Evolutionary conservation across 1,140 invertebrate species (phyloP).

Genomic region (Mamestra configurata): DNA sequence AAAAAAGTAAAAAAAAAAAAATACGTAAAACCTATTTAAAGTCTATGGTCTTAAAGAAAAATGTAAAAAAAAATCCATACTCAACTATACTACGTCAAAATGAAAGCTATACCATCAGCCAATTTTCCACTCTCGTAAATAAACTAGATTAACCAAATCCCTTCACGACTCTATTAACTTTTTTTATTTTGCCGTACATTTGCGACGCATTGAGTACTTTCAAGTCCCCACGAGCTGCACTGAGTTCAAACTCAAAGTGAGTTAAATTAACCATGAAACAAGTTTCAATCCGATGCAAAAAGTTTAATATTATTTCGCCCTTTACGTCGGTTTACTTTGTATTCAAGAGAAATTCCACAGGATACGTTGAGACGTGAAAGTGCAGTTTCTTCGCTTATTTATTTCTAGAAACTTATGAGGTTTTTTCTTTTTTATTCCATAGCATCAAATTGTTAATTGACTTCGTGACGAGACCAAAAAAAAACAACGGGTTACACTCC

Average conservation of each 20-base stretch:
- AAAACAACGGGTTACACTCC: too few species aligned
- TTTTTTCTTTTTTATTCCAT: too few species aligned
- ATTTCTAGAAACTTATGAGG: not conserved
- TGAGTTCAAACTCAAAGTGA: not conserved
- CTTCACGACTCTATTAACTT: not conserved
- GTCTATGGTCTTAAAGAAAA: too few species aligned
- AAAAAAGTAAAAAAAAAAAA: too few species aligned
- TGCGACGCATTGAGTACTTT: not conserved
- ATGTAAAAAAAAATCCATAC: too few species aligned
- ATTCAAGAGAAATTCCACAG: not conserved
- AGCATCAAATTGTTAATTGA: too few species aligned
- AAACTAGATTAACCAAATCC: not conserved
- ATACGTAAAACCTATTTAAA: too few species aligned
- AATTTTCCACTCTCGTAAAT: not conserved
- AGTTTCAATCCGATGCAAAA: slow-evolving; percentile 7
- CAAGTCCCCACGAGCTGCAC: not conserved
- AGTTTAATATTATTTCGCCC: slow-evolving; percentile 6
- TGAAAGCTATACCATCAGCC: too few species aligned
- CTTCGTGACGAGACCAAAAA: too few species aligned
- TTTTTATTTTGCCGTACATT: slow-evolving; percentile 10
- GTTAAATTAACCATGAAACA: slow-evolving; percentile 18
- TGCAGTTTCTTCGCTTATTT: not conserved
- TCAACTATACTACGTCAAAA: too few species aligned
- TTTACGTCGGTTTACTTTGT: not conserved
- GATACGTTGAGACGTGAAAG: not conserved